Evolutionary conservation across 2,888 invertebrate species (phyloP), one percentile per base, ranked within the genome.

Genomic region (Perithous albicinctus): DNA sequence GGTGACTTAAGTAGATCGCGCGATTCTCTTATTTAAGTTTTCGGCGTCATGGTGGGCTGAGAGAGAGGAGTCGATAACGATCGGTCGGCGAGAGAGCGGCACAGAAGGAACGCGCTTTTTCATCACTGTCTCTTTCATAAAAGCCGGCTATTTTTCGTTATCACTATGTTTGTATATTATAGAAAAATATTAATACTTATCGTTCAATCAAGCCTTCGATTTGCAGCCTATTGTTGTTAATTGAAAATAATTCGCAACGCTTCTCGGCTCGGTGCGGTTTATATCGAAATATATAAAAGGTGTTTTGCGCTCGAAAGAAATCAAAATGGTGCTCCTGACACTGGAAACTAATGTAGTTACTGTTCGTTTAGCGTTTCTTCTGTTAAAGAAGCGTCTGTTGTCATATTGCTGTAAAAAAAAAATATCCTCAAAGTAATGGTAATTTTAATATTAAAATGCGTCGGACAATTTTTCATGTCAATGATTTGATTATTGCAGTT

Each of bases 31-130:
- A 78, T 69, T 85, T 72, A 80, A 84, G 79, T 85, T 78, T 86
- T 86, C 86, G 87, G 90, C 89, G 87, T 89, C 89, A 87, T 87
- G 86, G 87, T 83, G 86, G 86, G 81, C 43, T n/a, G n/a, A n/a
- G n/a, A n/a, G n/a, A n/a, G n/a, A n/a, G n/a, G 61, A 81, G 78
- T 75, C 73, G 80, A 85, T 90, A 89, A 89, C 87, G 86, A 88
- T 89, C 86, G 84, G 75, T 80, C 83, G 80, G 73, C 12, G 78
- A 70, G 73, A 8, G 78, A 70, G 78, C 76, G 48, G 69, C 73
- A 54, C 69, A 15, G 64, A n/a, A 46, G 43, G 59, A 64, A 51
- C 69, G 29, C 79, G 54, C n/a, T n/a, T n/a, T 54, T 56, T 46
- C 67, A 6, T 32, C 35, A 10, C 23, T 8, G 54, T 74, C 29